Evolutionary conservation across 2,113 vertebrate species (phyloP), one percentile per base, ranked within the genome.

Genomic region (Actenoides hombroni): DNA sequence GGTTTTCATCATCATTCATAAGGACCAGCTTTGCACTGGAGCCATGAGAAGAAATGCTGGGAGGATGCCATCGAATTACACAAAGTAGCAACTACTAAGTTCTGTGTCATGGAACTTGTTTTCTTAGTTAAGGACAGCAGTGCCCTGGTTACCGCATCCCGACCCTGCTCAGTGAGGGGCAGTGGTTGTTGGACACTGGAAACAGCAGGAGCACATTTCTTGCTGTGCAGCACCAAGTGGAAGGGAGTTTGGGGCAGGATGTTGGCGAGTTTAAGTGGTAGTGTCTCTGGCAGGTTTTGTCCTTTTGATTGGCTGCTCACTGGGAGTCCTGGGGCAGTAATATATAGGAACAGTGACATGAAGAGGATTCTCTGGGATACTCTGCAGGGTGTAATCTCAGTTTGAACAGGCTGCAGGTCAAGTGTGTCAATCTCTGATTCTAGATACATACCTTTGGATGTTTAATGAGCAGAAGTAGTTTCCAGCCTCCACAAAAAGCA

Each of bases 181-280:
- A 42, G 78, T 18, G 20, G 56, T 11, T 56, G 2, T 60, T 0
- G 0, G 9, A 3, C 9, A 9, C 53, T 20, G 42, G 39, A 10
- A 56, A 3, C 39, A 74, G 8, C n/a, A 57, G 56, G 77, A 90
- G 51, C 68, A 57, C 13, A 5, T 46, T 80, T 71, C 28, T n/a
- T 54, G 13, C 42, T 64, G 16, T 56, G 76, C 37, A 46, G 74
- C 46, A 40, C 21, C 49, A 13, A 9, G 25, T 26, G 73, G 35
- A 23, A 44, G 29, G 28, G 73, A 74, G 25, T 51, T 56, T 57
- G 60, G 48, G 29, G n/a, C 16, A 29, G 65, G 69, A 24, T 67
- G 31, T 20, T 54, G 61, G 31, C 25, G 54, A 5, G 16, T 74
- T 83, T 59, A 54, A 37, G 37, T 37, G 37, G 19, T 39, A 44